phyloP scores from a whole-genome alignment of 2,797 vertebrate species.

The Cyclura pinguis region DNA sequence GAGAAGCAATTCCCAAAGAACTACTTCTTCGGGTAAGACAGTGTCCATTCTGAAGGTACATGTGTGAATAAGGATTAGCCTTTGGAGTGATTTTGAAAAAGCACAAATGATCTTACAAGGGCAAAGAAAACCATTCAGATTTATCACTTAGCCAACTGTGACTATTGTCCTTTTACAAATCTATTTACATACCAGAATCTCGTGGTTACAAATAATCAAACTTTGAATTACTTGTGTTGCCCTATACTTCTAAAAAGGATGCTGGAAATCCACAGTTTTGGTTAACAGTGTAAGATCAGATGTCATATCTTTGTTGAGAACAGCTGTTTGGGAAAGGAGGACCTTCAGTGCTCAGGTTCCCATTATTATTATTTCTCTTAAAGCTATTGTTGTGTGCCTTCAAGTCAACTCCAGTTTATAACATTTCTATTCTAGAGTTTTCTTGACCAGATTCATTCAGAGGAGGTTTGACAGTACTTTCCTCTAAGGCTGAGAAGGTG shows the following conservation, averaged over 20 bases:
- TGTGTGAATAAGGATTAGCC: not conserved
- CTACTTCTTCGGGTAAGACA: not conserved
- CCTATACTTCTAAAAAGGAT: not conserved
- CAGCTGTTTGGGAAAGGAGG: not conserved
- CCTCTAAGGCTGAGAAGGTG: too few species aligned
- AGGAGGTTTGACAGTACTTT: too few species aligned
- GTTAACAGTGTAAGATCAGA: not conserved
- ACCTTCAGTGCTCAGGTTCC: not conserved
- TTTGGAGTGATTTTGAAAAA: not conserved
- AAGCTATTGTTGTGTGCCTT: too few species aligned
- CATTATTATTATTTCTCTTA: not conserved
- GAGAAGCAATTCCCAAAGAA: constrained; percentile 43
- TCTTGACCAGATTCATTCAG: too few species aligned
- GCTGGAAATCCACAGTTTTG: not conserved
- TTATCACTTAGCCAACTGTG: too few species aligned
- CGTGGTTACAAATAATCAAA: not conserved
- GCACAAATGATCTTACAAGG: not conserved
- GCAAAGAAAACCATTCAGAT: not conserved
- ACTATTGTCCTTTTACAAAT: not conserved
- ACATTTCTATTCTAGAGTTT: too few species aligned
- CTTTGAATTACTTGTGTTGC: not conserved
- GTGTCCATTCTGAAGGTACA: not conserved
- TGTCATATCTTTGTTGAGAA: not conserved
- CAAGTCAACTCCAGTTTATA: too few species aligned
- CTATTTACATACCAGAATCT: not conserved